Percentiles rank a stretch among this genome's conserved stretches.
phyloP scores from a whole-genome alignment of 2,888 invertebrate species.

The Aproaerema taeniolella region DNA sequence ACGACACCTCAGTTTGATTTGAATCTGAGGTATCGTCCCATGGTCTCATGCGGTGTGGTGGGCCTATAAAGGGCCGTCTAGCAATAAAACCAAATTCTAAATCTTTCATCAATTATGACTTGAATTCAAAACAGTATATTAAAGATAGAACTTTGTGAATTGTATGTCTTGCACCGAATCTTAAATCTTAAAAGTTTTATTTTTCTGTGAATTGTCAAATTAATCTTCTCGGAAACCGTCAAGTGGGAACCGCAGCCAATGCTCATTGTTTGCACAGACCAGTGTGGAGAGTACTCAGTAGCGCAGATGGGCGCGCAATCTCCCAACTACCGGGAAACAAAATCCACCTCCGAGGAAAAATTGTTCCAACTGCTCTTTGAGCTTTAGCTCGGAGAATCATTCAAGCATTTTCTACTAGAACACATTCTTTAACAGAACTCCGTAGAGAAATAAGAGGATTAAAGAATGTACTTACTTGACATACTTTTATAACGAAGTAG shows the following conservation, averaged over 20 bases:
- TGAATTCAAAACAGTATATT: neutral
- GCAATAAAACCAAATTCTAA: too few species aligned
- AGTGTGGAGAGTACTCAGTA: constrained; percentile 8
- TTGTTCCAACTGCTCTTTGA: constrained; percentile 16
- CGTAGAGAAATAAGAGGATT: neutral
- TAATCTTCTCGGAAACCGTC: neutral
- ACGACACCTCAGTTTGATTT: too few species aligned
- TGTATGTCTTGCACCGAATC: too few species aligned
- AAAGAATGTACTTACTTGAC: neutral
- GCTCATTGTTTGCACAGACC: neutral
- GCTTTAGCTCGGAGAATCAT: too few species aligned
- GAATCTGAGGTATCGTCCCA: too few species aligned
- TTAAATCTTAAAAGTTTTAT: too few species aligned
- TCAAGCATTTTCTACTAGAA: constrained; percentile 1
- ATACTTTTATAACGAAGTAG: neutral
- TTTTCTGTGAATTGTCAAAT: neutral
- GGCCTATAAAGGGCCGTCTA: too few species aligned
- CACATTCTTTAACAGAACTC: neutral
- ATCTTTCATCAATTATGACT: neutral
- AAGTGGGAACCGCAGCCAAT: too few species aligned
- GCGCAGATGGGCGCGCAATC: constrained; percentile 20
- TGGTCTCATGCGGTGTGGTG: too few species aligned
- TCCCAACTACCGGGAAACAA: constrained; percentile 13
- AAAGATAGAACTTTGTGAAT: too few species aligned
- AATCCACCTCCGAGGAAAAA: too few species aligned